Base-by-base conservation (phyloP, 2,113 vertebrate genomes). In the Spilogale gracilis region DNA sequence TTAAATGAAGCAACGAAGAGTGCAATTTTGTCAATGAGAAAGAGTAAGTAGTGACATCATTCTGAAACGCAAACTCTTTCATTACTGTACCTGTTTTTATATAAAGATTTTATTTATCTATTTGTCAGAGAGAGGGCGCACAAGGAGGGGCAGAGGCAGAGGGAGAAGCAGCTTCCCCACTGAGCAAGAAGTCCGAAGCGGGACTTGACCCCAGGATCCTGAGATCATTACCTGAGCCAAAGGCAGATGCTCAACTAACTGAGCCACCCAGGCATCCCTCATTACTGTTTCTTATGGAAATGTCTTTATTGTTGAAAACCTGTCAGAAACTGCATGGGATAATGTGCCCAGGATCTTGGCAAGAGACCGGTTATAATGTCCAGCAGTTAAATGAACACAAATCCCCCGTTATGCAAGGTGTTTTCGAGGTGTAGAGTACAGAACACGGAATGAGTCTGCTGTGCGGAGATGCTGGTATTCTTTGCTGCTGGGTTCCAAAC, bases 121-220 rank as follows among this genome's bases (percentile, higher is more conserved):
- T 67, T 67, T 67, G 14, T 67, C 2, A 67, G 30, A 67, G 30
- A 67, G 63, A 16, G 63, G 32, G 13, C 7, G 6, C 63, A 32
- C 6, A 0, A 67, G 25, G 2, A 65, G 63, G 30, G 30, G 13
- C 0, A 67, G 63, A 67, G 63, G 63, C 63, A 67, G 63, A 16
- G 30, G 30, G 63, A 32, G 30, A 67, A 16, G 63, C 13, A 16
- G 63, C 1, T 6, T 67, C 30, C 14, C 13, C 13, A 3, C 30
- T 1, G 13, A 67, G 6, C 63, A 67, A 14, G 27, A 0, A 32
- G 30, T 13, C 63, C 0, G 13, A 67, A 16, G 1, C 2, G 13
- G 30, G 63, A 1, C 63, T 67, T 0, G 3, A 67, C 32, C 30
- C 63, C 63, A 32, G 63, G 30, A 67, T 6, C 8, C 14, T 16